Evolutionary conservation across 2,888 invertebrate genomes (phyloP), one percentile per base, ranked within the genome.

Genomic region (Colostygia pectinataria): DNA sequence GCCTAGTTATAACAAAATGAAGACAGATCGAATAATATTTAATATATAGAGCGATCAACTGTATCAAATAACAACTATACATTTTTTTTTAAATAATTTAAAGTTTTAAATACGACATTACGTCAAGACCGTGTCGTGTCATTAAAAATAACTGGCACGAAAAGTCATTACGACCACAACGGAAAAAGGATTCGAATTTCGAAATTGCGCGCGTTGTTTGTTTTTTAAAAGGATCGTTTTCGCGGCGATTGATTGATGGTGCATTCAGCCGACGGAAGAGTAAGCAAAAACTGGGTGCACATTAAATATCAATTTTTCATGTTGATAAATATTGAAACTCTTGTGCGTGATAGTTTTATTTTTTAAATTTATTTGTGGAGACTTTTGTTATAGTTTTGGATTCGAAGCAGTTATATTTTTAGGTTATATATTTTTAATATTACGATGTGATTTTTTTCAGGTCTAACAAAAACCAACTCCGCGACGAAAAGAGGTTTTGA

Each of bases 291-390:
- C 63, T 57, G 55, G 65, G 56, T 6, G 20, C 69, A 73, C 73
- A 79, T 83, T 80, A 81, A 79, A 81, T 72, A 79, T 61, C 78
- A 70, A 80, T 83, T 78, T 83, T 80, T 83, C 80, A 83, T 68
- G 69, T 73, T 77, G 77, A 77, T 75, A 71, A 71, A 78, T 75
- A 73, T 57, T 67, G 49, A 52, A 34, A 32, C 15, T 37, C 14
- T n/a, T 50, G 9, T 36, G n/a, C 14, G 15, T 12, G 25, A 44
- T 37, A 32, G 25, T 36, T 45, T 31, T 18, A 12, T 38, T 38
- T 25, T 25, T 10, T 6, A 18, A 1, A 4, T 20, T 6, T 5
- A 4, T 1, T 4, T 5, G 3, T 1, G 20, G 20, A 1, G 4
- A 20, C 4, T 6, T 1, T 20, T 20, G 4, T 6, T 6, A 20